phyloP scores from a whole-genome alignment of 2,888 invertebrate genomes.

The Silvanus unidentatus region DNA sequence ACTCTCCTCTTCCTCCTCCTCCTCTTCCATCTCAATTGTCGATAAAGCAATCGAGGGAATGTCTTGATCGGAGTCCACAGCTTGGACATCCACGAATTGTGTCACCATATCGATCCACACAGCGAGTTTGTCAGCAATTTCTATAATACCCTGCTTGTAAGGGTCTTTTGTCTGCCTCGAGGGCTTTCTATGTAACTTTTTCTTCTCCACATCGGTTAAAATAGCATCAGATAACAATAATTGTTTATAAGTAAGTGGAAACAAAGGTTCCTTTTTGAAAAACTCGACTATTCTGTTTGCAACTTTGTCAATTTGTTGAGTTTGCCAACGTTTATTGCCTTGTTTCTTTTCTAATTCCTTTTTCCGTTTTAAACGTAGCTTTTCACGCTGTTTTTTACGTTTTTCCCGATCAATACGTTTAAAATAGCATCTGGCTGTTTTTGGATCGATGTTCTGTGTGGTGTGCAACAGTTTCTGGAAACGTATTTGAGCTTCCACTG shows the following conservation, averaged over 20 bases:
- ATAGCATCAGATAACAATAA: slow-evolving; percentile 34
- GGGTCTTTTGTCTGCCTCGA: slow-evolving; percentile 27
- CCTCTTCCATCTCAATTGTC: slow-evolving; percentile 14
- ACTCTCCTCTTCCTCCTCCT: slow-evolving; percentile 4
- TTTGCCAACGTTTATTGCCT: slow-evolving; percentile 21
- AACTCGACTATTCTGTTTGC: slow-evolving; percentile 27
- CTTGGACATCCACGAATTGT: slow-evolving; percentile 34
- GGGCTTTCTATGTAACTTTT: slow-evolving; percentile 20
- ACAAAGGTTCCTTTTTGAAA: slow-evolving; percentile 30
- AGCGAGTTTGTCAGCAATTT: slow-evolving; percentile 35
- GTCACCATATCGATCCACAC: slow-evolving; percentile 37
- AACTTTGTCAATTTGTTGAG: slow-evolving; percentile 20
- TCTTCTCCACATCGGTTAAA: slow-evolving; percentile 21
- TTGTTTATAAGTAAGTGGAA: slow-evolving; percentile 35
- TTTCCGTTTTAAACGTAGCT: slow-evolving; percentile 14
- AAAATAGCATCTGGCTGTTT: slow-evolving; percentile 35
- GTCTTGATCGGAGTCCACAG: slow-evolving; percentile 32
- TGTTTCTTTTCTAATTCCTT: slow-evolving; percentile 18
- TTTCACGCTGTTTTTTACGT: slow-evolving; percentile 20
- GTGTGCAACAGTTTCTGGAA: slow-evolving; percentile 35
- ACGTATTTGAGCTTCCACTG: slow-evolving; percentile 29
- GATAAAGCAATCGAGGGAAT: slow-evolving; percentile 25
- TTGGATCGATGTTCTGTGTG: slow-evolving; percentile 33
- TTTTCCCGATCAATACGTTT: slow-evolving; percentile 31
- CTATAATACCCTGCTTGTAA: slow-evolving; percentile 25